These are phyloP conservation scores for Phortica okadai DNA, from an alignment of 2,888 invertebrate genomes.

Conservation along the genomic window DNA sequence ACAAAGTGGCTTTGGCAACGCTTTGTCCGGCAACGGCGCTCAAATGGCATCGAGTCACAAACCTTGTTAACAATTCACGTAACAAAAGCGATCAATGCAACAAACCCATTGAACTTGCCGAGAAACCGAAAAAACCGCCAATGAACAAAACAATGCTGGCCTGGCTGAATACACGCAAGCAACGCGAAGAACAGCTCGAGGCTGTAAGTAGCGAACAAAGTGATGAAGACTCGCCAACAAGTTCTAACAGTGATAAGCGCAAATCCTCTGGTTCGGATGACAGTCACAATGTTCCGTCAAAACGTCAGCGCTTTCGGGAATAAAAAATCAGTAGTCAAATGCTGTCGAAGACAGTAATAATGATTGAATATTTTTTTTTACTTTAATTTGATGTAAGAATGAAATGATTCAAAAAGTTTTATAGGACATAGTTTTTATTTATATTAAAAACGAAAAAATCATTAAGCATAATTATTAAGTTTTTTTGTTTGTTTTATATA, in stretches of 20 bases:
- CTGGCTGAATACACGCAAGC: slow-evolving; percentile 65
- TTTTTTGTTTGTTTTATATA: slow-evolving; percentile 42
- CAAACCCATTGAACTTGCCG: slow-evolving; percentile 74
- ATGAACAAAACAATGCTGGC: slow-evolving; percentile 66
- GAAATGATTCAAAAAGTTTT: slow-evolving; percentile 2
- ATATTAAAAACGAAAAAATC: slow-evolving; percentile 56
- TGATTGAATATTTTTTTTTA: too few relatives aligned
- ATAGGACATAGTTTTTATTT: slow-evolving; percentile 59
- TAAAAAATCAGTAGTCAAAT: background rate
- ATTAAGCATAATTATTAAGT: slow-evolving; percentile 35
- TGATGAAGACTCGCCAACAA: slow-evolving; percentile 43
- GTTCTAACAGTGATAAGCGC: slow-evolving; percentile 15
- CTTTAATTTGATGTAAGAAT: background rate
- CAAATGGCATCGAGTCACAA: slow-evolving; percentile 84
- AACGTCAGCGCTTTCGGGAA: slow-evolving; percentile 52
- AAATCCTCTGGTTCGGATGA: slow-evolving; percentile 6
- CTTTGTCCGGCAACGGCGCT: slow-evolving; percentile 78
- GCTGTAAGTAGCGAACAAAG: slow-evolving; percentile 29
- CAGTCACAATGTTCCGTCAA: slow-evolving; percentile 41
- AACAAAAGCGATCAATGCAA: slow-evolving; percentile 82
- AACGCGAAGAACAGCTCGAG: slow-evolving; percentile 42
- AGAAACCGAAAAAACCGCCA: slow-evolving; percentile 49
- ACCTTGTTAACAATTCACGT: slow-evolving; percentile 83
- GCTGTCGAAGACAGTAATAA: background rate
- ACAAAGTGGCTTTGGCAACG: slow-evolving; percentile 78